Conservation (phyloP, 2,888 invertebrate genomes). For the Oligia latruncula region DNA sequence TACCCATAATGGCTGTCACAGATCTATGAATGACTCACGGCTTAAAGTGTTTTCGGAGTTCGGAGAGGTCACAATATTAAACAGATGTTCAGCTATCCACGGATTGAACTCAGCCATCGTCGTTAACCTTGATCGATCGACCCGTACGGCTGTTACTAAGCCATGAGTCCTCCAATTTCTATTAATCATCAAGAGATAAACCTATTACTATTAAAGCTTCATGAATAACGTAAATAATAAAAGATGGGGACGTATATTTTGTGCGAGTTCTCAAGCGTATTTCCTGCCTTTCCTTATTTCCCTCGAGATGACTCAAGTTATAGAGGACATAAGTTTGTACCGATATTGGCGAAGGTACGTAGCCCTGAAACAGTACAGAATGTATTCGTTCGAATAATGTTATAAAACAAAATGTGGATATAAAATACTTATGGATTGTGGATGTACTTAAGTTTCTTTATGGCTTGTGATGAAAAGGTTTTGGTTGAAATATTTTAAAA, state of each 20-base stretch:
- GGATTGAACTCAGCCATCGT: background rate
- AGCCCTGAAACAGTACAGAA: conserved; percentile 62
- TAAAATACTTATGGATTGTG: conserved; percentile 42
- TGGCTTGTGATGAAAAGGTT: conserved; percentile 9
- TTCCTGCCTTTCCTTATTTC: conserved; percentile 88
- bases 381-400: conserved; percentile 54
- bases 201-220: conserved; percentile 74
- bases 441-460: conserved; percentile 36
- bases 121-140: background rate
- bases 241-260: conserved; percentile 83
- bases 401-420: conserved; percentile 43
- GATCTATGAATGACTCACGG: too few relatives aligned
- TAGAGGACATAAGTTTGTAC: conserved; percentile 85
- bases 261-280: conserved; percentile 83
- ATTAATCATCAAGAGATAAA: conserved; percentile 59
- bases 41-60: background rate
- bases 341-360: conserved; percentile 75
- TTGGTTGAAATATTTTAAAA: background rate
- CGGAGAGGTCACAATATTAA: background rate
- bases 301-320: conserved; percentile 87
- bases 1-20: too few relatives aligned
- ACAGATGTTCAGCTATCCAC: background rate
- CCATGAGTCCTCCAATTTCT: conserved; percentile 29
- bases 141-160: too few relatives aligned
- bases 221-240: conserved; percentile 78